phyloP scores from a whole-genome alignment of 2,888 invertebrate genomes.

The Agapostemon virescens region DNA sequence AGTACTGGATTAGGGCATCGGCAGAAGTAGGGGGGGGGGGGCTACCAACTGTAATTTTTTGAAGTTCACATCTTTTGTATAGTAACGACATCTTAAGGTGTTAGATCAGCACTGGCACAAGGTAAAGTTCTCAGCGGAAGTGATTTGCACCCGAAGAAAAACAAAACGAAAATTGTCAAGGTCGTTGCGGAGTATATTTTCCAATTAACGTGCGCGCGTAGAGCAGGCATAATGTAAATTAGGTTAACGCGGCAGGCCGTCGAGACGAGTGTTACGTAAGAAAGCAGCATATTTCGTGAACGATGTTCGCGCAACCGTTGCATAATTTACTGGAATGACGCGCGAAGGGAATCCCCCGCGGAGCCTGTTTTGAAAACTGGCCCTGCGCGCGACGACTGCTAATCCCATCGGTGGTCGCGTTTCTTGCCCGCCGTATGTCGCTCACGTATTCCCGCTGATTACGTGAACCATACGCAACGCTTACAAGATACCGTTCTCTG shows the following conservation, averaged over 20 bases:
- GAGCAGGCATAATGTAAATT: background rate
- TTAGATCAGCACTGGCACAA: too few species aligned
- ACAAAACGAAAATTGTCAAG: background rate
- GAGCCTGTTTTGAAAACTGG: conserved; percentile 30
- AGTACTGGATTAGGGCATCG: too few species aligned
- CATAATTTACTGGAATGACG: conserved; percentile 26
- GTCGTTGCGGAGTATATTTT: background rate
- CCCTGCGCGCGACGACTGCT: conserved; percentile 27
- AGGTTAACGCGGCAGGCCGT: background rate
- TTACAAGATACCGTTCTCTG: conserved; percentile 38
- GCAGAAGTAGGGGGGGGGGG: too few species aligned
- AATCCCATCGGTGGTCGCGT: conserved; percentile 28
- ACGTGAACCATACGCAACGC: conserved; percentile 53
- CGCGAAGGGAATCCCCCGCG: background rate
- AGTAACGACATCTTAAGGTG: too few species aligned
- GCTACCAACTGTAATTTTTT: too few species aligned
- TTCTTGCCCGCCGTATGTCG: conserved; percentile 38
- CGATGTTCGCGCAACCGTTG: background rate
- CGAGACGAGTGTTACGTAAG: background rate
- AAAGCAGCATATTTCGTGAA: background rate
- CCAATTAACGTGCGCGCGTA: background rate
- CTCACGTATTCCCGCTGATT: conserved; percentile 53
- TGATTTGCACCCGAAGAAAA: background rate
- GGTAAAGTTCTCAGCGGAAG: background rate
- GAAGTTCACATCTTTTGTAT: too few species aligned